Conservation (phyloP, 1,140 invertebrate species). For the Pseudoatta argentina region DNA sequence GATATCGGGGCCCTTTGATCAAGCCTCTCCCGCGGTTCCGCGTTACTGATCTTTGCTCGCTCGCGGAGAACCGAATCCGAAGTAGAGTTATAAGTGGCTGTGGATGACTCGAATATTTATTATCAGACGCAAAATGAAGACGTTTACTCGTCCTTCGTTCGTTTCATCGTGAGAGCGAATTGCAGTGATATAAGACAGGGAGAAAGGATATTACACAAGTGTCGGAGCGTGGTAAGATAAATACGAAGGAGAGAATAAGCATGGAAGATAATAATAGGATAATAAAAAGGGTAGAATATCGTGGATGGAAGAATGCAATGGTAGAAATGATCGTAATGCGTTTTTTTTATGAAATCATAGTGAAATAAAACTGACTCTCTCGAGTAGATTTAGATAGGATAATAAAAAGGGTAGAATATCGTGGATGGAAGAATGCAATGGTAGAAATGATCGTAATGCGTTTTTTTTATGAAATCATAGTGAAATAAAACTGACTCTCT, state of each 20-base stretch:
- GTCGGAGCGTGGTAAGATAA: neutral
- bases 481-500: neutral
- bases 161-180: neutral
- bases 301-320: too few relatives aligned
- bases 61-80: neutral
- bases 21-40: constrained; percentile 33
- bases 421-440: too few relatives aligned
- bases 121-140: constrained; percentile 7
- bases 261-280: too few relatives aligned
- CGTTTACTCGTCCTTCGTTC: neutral
- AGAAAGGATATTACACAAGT: neutral
- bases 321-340: too few relatives aligned
- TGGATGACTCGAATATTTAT: neutral
- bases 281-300: too few relatives aligned
- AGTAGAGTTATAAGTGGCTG: neutral
- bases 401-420: too few relatives aligned
- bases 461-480: too few relatives aligned
- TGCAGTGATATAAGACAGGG: constrained; percentile 6
- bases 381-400: neutral
- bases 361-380: neutral
- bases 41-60: constrained; percentile 1
- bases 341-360: too few relatives aligned
- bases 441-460: too few relatives aligned
- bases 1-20: constrained; percentile 64
- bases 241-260: too few relatives aligned